Conservation (phyloP, 1,140 invertebrate genomes). For the Ctenoplectra terminalis region DNA sequence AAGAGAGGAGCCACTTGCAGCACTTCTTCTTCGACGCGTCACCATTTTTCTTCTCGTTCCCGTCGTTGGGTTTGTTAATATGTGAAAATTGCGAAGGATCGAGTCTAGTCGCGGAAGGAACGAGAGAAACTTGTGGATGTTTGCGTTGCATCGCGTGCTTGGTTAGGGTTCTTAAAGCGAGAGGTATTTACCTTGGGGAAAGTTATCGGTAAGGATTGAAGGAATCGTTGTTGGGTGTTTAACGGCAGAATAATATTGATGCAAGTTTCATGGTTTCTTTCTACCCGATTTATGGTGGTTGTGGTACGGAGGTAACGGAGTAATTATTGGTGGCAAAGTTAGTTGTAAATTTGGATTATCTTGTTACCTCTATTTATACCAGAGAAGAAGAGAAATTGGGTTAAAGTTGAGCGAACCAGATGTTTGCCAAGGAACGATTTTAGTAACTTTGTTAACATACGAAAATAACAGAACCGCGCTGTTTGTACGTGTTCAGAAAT, state of each 20-base stretch:
- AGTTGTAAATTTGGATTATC: too few relatives aligned
- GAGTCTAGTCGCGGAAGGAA: too few relatives aligned
- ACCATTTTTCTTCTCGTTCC: not conserved
- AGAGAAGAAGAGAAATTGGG: not conserved
- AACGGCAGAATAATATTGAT: too few relatives aligned
- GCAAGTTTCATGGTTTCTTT: not conserved
- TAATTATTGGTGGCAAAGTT: not conserved
- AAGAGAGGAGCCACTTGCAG: slow-evolving; percentile 27
- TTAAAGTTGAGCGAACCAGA: not conserved
- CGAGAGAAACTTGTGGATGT: not conserved
- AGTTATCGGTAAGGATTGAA: too few relatives aligned
- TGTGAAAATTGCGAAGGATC: not conserved
- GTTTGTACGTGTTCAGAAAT: not conserved
- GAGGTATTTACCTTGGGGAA: too few relatives aligned
- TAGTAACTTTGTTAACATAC: not conserved
- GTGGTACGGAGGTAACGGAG: not conserved
- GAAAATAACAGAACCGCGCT: not conserved
- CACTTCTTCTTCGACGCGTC: not conserved
- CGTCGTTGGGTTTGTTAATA: not conserved
- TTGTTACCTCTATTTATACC: not conserved
- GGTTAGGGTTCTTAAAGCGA: too few relatives aligned
- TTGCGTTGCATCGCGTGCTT: not conserved
- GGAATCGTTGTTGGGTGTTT: too few relatives aligned
- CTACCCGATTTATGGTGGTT: too few relatives aligned
- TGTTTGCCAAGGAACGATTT: not conserved